Evolutionary conservation across 2,113 vertebrate species (phyloP).

Genomic region (Chinchilla lanigera): DNA sequence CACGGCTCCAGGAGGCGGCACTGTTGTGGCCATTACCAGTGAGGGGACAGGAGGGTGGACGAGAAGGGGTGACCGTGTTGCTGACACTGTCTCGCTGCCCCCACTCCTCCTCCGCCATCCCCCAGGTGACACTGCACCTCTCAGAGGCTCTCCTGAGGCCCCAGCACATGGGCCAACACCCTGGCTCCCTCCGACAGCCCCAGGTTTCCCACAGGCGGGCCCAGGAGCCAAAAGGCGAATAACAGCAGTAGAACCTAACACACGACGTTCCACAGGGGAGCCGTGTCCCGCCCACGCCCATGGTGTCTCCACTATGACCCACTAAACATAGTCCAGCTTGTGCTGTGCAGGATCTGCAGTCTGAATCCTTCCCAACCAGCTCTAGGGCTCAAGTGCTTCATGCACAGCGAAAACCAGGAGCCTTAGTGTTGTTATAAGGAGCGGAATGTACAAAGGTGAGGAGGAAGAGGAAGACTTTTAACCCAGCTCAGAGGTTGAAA

Average conservation of each 20-base stretch:
- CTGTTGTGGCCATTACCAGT: fast-evolving
- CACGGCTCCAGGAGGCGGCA: too few species aligned
- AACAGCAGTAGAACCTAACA: conserved; percentile 1
- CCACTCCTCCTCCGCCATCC: neutral
- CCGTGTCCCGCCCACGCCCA: conserved; percentile 43
- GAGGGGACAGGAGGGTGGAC: neutral
- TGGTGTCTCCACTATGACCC: conserved; percentile 51
- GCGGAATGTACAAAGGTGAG: too few species aligned
- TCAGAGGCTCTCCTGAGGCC: neutral
- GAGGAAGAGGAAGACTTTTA: neutral
- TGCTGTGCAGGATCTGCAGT: neutral
- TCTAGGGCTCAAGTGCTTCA: too few species aligned
- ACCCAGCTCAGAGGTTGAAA: neutral
- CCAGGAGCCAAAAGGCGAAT: neutral
- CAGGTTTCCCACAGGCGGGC: conserved; percentile 14
- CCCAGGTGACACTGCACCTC: neutral
- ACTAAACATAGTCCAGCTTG: neutral
- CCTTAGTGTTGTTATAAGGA: fast-evolving
- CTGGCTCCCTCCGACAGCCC: neutral
- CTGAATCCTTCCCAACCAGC: neutral
- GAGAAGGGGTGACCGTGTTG: neutral
- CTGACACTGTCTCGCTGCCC: fast-evolving
- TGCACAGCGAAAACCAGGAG: neutral
- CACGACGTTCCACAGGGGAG: conserved; percentile 37
- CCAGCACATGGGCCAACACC: neutral